Conservation (phyloP, 1,140 invertebrate genomes). For the Babylonia areolata region DNA sequence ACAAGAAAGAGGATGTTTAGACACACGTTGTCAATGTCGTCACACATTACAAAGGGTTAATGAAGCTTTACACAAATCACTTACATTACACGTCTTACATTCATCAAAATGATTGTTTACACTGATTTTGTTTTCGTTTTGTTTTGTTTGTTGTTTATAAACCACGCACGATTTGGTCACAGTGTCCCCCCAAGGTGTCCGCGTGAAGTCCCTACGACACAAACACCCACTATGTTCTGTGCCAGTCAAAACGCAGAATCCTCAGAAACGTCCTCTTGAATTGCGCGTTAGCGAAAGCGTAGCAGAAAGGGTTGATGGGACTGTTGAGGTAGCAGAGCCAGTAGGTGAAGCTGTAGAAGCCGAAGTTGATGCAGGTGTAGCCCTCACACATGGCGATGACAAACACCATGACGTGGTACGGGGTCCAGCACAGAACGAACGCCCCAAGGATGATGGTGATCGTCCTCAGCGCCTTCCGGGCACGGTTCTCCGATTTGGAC, state of each 20-base stretch:
- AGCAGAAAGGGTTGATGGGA: slow-evolving; percentile 99
- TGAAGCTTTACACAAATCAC: no score
- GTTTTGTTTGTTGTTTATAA: neutral
- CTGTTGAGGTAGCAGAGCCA: slow-evolving; percentile 99
- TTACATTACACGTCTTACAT: no score
- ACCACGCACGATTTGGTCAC: neutral
- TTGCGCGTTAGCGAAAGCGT: slow-evolving; percentile 98
- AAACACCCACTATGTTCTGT: slow-evolving; percentile 58
- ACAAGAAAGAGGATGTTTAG: no score
- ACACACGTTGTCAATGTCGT: no score
- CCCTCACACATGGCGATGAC: slow-evolving; percentile 94
- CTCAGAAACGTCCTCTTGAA: slow-evolving; percentile 96
- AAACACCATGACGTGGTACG: slow-evolving; percentile 95
- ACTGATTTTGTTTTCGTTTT: no score
- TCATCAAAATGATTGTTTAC: no score
- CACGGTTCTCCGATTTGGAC: slow-evolving; percentile 98
- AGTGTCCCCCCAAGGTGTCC: neutral
- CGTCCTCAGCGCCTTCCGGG: slow-evolving; percentile 97
- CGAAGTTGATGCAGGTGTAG: slow-evolving; percentile 88
- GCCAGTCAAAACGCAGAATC: slow-evolving; percentile 72
- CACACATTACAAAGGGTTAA: no score
- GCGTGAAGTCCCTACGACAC: neutral
- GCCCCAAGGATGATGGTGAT: slow-evolving; percentile 99
- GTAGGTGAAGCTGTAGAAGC: slow-evolving; percentile 98
- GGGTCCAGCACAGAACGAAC: slow-evolving; percentile 99